Percentiles rank a stretch among this genome's conserved stretches.
Conservation (phyloP, 2,113 vertebrate species). For the Oriolus oriolus region DNA sequence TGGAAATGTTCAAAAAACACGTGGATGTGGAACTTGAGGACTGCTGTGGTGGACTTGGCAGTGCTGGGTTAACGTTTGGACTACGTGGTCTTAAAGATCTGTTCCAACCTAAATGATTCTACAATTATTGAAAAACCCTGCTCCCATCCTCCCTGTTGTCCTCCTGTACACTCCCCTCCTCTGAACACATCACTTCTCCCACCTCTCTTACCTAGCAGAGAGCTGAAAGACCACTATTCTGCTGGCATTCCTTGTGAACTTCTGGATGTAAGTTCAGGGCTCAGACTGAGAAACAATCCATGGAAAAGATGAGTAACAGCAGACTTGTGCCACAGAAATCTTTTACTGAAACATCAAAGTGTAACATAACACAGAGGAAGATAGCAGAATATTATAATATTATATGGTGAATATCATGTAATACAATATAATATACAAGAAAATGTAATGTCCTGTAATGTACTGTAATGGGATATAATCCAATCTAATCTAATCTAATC, state of each 20-base stretch:
- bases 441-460: neutral
- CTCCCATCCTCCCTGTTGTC: neutral
- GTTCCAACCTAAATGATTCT: neutral
- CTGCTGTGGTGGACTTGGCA: neutral
- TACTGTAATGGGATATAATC: neutral
- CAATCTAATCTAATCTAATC: neutral
- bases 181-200: neutral
- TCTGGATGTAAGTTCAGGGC: neutral
- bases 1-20: accelerated
- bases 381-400: neutral
- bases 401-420: too few relatives aligned
- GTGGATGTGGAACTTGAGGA: neutral
- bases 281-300: neutral
- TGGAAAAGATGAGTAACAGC: neutral
- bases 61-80: neutral
- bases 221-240: neutral
- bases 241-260: neutral
- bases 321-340: neutral
- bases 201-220: neutral
- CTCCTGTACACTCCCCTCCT: neutral
- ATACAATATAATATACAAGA: neutral
- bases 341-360: neutral
- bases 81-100: neutral
- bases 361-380: neutral
- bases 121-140: neutral